phyloP scores from a whole-genome alignment of 2,888 invertebrate species.

The Phoronis australis region DNA sequence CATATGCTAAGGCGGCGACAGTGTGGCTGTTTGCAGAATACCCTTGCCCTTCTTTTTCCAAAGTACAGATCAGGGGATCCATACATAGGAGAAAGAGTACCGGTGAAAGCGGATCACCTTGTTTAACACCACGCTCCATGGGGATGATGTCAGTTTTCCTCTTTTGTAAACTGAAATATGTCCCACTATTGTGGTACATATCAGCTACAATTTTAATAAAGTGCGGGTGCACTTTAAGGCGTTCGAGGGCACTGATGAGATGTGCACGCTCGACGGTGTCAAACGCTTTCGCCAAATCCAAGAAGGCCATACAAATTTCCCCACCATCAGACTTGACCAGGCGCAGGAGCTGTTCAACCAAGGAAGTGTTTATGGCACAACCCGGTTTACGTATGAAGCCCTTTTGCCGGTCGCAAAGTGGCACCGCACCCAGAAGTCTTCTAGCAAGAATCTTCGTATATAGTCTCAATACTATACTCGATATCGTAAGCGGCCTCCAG shows the following conservation, averaged over 20 bases:
- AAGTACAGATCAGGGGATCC: background rate
- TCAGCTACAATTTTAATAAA: background rate
- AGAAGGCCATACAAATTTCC: background rate
- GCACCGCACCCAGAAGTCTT: background rate
- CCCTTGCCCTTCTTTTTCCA: background rate
- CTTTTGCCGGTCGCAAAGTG: background rate
- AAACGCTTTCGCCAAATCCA: background rate
- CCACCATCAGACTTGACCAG: background rate
- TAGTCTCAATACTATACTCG: background rate
- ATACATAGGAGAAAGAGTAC: slow-evolving; percentile 3
- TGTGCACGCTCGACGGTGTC: background rate
- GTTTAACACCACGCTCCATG: slow-evolving; percentile 4
- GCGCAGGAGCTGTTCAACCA: background rate
- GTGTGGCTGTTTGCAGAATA: background rate
- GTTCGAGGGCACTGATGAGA: background rate
- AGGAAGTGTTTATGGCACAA: background rate
- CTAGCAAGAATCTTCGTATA: background rate
- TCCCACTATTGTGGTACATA: background rate
- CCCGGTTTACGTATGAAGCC: background rate
- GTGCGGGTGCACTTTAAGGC: background rate
- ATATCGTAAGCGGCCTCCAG: background rate
- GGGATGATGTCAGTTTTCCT: background rate
- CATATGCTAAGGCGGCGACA: background rate
- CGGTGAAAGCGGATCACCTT: slow-evolving; percentile 5
- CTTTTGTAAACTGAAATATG: background rate